Percentiles rank a stretch among this genome's conserved stretches.
phyloP scores from a whole-genome alignment of 53 echinoderm and acorn worm genomes.

The Arbacia lixula region DNA sequence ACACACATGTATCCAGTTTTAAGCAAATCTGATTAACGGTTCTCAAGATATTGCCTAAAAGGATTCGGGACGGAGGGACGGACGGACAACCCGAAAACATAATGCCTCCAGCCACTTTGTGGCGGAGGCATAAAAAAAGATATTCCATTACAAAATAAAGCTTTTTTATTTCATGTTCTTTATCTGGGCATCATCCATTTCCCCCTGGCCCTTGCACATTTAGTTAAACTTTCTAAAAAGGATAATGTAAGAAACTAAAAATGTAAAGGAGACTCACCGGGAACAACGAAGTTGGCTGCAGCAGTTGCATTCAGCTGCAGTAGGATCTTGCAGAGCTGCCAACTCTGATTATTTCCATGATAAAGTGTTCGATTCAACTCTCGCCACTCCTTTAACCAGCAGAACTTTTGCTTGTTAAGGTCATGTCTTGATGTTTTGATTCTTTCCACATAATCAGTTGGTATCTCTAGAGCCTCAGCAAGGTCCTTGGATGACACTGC shows the following conservation, averaged over 20 bases:
- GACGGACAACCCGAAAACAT: too few relatives aligned
- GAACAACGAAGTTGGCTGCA: conserved; percentile 11
- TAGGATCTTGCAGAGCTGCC: conserved; percentile 33
- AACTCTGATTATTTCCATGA: conserved; percentile 11
- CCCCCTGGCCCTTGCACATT: too few relatives aligned
- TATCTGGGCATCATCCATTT: too few relatives aligned
- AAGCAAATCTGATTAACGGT: too few relatives aligned
- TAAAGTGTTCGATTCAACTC: neutral
- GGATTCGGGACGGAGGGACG: too few relatives aligned
- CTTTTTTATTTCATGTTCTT: too few relatives aligned
- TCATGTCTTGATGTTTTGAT: conserved; percentile 7
- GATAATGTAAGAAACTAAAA: neutral
- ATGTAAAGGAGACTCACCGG: conserved; percentile 19
- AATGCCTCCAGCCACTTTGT: too few relatives aligned
- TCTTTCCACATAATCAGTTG: neutral
- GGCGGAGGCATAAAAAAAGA: too few relatives aligned
- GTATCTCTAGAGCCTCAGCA: neutral
- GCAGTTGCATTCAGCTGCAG: neutral
- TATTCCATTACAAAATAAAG: too few relatives aligned
- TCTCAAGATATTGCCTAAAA: too few relatives aligned
- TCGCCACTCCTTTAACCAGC: conserved; percentile 8
- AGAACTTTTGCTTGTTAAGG: conserved; percentile 26
- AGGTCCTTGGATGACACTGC: neutral
- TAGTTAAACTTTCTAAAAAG: too few relatives aligned
- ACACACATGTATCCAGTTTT: too few relatives aligned